phyloP scores from a whole-genome alignment of 2,888 invertebrate species.

The Drosophila antonietae region DNA sequence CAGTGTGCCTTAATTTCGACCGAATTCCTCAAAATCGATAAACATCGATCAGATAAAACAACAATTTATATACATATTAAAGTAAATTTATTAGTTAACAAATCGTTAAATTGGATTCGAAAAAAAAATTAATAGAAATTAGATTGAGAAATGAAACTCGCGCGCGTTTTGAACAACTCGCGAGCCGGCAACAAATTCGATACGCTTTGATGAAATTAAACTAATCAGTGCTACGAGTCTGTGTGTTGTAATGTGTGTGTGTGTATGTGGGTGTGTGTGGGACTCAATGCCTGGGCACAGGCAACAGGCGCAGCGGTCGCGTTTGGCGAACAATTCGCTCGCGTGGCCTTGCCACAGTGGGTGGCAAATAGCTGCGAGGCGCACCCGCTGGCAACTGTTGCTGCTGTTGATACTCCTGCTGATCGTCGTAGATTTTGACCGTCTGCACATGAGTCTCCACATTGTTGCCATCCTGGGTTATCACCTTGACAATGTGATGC shows the following conservation, averaged over 20 bases:
- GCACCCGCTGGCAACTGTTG: conserved; percentile 4
- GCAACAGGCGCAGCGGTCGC: conserved; percentile 51
- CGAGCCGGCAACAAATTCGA: conserved; percentile 33
- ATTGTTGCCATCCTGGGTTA: conserved; percentile 65
- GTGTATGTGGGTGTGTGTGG: not conserved
- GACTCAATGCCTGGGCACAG: conserved; percentile 40
- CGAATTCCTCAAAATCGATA: not conserved
- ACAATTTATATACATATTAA: conserved; percentile 55
- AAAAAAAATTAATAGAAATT: conserved; percentile 9
- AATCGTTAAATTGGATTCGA: conserved; percentile 43
- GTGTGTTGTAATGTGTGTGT: not conserved
- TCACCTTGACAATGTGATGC: conserved; percentile 75
- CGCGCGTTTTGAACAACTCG: conserved; percentile 30
- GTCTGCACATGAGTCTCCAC: conserved; percentile 73
- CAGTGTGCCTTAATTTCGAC: not conserved
- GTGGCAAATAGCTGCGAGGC: conserved; percentile 56
- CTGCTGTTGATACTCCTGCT: conserved; percentile 39
- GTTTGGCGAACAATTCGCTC: conserved; percentile 48
- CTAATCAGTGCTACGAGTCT: conserved; percentile 68
- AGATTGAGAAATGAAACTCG: conserved; percentile 18
- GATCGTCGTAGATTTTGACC: conserved; percentile 79
- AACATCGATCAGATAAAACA: not conserved
- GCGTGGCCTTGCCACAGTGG: conserved; percentile 55
- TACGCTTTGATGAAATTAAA: conserved; percentile 48
- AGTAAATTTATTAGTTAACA: conserved; percentile 67